Percentiles rank a stretch among this genome's conserved stretches.
Conservation (phyloP, 2,113 vertebrate species). For the human (Homo sapiens) region GRCh38 chrX:72048001-72048500, state of each 20-base stretch:
- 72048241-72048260: neutral
- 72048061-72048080: neutral
- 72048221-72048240: neutral
- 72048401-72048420: neutral
- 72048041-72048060: conserved; percentile 2
- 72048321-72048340: neutral
- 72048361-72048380: neutral
- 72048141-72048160: neutral
- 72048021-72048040: neutral
- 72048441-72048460: neutral
- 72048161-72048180: neutral
- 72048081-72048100: neutral
- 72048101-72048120: neutral
- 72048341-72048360: neutral
- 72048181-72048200: neutral
- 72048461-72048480: neutral
- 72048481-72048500: neutral
- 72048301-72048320: conserved; percentile 21
- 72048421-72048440: neutral
- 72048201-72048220: neutral
- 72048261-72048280: neutral
- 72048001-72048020: neutral
- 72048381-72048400: neutral
- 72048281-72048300: neutral
- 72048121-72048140: neutral